These are phyloP conservation scores for Aspidiotus rigidus DNA, from an alignment of 2,888 invertebrate species.

Conservation along the genomic window DNA sequence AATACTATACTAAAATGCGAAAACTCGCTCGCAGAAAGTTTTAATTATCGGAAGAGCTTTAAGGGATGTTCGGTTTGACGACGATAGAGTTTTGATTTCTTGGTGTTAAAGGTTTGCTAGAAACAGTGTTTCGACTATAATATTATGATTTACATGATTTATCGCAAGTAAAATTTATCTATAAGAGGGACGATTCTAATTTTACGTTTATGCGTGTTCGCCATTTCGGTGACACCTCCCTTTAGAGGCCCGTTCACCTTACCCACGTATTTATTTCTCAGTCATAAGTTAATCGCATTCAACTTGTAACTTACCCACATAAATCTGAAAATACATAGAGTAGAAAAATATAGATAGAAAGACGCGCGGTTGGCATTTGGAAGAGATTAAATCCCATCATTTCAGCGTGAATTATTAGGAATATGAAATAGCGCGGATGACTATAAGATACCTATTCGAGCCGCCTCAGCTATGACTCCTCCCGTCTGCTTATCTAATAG, in stretches of 20 bases:
- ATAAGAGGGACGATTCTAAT: slow-evolving; percentile 7
- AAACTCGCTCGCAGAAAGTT: slow-evolving; percentile 17
- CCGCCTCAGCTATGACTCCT: slow-evolving; percentile 6
- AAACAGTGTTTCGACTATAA: slow-evolving; percentile 6
- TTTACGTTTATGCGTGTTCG: not conserved
- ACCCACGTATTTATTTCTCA: not conserved
- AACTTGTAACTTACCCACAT: not conserved
- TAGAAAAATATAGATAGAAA: slow-evolving; percentile 1
- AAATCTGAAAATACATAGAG: not conserved
- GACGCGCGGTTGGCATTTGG: not conserved
- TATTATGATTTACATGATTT: slow-evolving; percentile 31
- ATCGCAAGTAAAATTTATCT: slow-evolving; percentile 26
- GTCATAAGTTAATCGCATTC: slow-evolving; percentile 15
- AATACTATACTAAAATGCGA: not conserved
- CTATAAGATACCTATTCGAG: slow-evolving; percentile 3
- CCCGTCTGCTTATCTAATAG: slow-evolving; percentile 4
- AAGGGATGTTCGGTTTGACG: slow-evolving; percentile 4
- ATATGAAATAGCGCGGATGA: slow-evolving; percentile 15
- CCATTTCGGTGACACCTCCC: not conserved
- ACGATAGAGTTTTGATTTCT: slow-evolving; percentile 29
- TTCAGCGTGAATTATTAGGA: slow-evolving; percentile 27
- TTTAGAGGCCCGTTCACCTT: slow-evolving; percentile 1
- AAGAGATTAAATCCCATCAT: slow-evolving; percentile 31
- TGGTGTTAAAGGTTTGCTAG: slow-evolving; percentile 3
- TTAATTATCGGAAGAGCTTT: slow-evolving; percentile 27